Evolutionary conservation across 2,797 vertebrate species (phyloP).

Genomic region (Diplodus sargus): DNA sequence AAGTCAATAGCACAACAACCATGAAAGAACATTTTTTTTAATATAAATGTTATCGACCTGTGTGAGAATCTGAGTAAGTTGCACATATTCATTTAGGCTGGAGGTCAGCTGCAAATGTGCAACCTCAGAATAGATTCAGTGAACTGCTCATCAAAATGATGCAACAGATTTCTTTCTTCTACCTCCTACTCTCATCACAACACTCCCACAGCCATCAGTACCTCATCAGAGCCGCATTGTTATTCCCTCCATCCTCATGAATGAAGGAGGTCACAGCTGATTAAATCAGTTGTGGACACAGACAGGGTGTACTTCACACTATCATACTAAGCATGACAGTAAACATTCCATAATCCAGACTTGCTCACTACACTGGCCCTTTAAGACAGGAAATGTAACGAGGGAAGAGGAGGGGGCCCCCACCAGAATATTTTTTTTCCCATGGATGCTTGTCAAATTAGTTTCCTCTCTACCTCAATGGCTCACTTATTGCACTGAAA

Average conservation of each 20-base stretch:
- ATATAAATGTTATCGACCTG: not conserved
- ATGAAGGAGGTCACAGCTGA: conserved; percentile 22
- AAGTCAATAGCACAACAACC: not conserved
- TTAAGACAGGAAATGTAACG: conserved; percentile 40
- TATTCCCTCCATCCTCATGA: conserved; percentile 4
- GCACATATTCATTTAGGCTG: not conserved
- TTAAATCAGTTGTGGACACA: conserved; percentile 21
- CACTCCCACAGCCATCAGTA: not conserved
- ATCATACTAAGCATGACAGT: conserved; percentile 33
- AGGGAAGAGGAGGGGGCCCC: conserved; percentile 1
- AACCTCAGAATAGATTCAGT: not conserved
- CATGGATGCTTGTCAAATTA: conserved; percentile 30
- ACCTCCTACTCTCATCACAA: not conserved
- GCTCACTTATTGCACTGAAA: conserved; percentile 33
- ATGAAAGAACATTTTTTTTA: not conserved
- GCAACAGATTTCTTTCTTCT: not conserved
- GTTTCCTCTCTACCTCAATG: conserved; percentile 29
- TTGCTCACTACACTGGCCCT: not conserved
- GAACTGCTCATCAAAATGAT: not conserved
- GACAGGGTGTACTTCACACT: conserved; percentile 17
- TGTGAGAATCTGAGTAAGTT: not conserved
- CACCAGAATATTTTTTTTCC: not conserved
- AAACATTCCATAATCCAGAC: conserved; percentile 46
- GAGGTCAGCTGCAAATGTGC: not conserved
- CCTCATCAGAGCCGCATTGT: conserved; percentile 1